Conservation (phyloP, 1,140 invertebrate species). For the Drosophila sturtevanti region DNA sequence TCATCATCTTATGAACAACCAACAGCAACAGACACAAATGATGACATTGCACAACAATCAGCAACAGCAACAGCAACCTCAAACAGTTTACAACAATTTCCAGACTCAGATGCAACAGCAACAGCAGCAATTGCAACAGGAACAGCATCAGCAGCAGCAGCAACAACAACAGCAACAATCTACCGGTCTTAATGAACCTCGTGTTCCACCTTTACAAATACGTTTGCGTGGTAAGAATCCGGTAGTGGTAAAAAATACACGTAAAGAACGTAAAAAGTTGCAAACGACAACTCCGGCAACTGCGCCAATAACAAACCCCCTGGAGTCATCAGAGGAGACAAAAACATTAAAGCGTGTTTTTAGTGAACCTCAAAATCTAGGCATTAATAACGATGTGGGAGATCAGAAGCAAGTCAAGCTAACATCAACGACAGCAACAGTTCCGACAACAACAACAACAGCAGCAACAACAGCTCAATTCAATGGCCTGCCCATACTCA, state of each 20-base stretch:
- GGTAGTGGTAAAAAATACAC: constrained; percentile 92
- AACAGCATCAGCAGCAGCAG: constrained; percentile 23
- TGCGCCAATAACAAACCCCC: constrained; percentile 32
- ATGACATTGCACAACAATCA: constrained; percentile 51
- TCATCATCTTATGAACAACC: constrained; percentile 21
- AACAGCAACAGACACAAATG: constrained; percentile 40
- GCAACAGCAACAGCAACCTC: constrained; percentile 24
- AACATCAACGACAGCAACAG: constrained; percentile 18
- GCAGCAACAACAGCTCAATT: constrained; percentile 43
- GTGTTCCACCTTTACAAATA: constrained; percentile 95
- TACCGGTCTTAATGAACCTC: constrained; percentile 86
- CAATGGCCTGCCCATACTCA: constrained; percentile 60
- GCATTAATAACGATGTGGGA: constrained; percentile 30
- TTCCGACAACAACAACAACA: not conserved
- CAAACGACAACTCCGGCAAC: constrained; percentile 23
- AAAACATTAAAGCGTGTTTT: constrained; percentile 53
- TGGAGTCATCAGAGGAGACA: constrained; percentile 16
- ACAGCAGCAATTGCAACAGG: constrained; percentile 25
- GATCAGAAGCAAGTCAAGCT: constrained; percentile 60
- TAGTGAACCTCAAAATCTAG: constrained; percentile 56
- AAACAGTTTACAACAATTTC: constrained; percentile 9
- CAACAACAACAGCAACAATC: constrained; percentile 62
- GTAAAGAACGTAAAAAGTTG: constrained; percentile 88
- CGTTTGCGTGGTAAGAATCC: constrained; percentile 92
- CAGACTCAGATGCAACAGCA: constrained; percentile 22